Evolutionary conservation across 2,888 invertebrate species (phyloP).

Genomic region (Melanophora roralis): DNA sequence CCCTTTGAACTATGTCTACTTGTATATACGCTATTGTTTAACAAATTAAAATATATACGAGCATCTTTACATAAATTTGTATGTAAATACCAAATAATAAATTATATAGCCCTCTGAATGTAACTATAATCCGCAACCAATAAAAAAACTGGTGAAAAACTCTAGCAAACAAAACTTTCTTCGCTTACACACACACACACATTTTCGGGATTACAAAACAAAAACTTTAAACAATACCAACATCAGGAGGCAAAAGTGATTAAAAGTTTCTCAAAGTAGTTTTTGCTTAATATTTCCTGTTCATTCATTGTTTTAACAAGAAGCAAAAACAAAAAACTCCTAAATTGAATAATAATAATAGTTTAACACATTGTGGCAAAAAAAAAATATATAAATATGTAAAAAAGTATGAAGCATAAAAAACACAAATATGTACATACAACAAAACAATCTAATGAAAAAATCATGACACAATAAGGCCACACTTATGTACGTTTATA

Average conservation of each 20-base stretch:
- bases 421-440: neutral
- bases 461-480: slow-evolving; percentile 52
- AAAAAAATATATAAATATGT: no score
- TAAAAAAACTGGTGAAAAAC: no score
- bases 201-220: neutral
- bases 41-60: no score
- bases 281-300: slow-evolving; percentile 24
- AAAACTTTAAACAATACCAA: neutral
- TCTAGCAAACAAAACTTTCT: neutral
- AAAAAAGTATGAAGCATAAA: no score
- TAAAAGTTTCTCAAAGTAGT: slow-evolving; percentile 10
- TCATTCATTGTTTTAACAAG: slow-evolving; percentile 5
- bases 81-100: no score
- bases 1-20: no score
- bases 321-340: slow-evolving; percentile 15
- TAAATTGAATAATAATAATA: slow-evolving; percentile 54
- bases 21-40: no score
- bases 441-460: slow-evolving; percentile 45
- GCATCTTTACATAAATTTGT: no score
- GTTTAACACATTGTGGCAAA: slow-evolving; percentile 29
- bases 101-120: no score
- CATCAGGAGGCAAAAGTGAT: neutral
- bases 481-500: no score
- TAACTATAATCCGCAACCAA: no score
- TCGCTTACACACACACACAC: neutral